These are phyloP conservation scores for Stichopus horrens DNA, from an alignment of 53 echinoderm and acorn worm species.

Conservation along the genomic window DNA sequence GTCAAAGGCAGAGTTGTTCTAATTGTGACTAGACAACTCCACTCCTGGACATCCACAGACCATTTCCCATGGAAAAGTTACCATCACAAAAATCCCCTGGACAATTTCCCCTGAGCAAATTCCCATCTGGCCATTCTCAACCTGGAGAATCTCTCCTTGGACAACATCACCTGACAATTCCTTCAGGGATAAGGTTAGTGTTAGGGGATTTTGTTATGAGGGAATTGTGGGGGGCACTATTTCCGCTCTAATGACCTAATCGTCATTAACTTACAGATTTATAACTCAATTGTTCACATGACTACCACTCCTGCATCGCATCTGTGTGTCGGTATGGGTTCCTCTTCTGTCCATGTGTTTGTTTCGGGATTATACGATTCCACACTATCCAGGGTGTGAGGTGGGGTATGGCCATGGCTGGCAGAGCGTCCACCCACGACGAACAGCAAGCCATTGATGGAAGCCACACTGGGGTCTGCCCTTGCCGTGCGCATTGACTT, in stretches of 20 bases:
- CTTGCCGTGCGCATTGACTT: slow-evolving; percentile 66
- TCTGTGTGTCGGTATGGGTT: slow-evolving; percentile 74
- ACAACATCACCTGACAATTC: too few relatives aligned
- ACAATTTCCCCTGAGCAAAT: too few relatives aligned
- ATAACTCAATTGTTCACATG: slow-evolving; percentile 33
- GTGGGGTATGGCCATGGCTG: slow-evolving; percentile 64
- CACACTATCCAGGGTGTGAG: slow-evolving; percentile 70
- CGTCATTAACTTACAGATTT: neutral
- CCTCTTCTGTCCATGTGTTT: slow-evolving; percentile 77
- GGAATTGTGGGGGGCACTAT: too few relatives aligned
- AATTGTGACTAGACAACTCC: too few relatives aligned
- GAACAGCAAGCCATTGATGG: slow-evolving; percentile 77
- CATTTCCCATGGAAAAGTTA: too few relatives aligned
- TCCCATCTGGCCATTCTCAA: too few relatives aligned
- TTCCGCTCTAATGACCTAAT: neutral
- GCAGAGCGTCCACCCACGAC: slow-evolving; percentile 86
- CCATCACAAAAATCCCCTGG: too few relatives aligned
- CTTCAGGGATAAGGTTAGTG: too few relatives aligned
- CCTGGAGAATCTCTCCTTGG: too few relatives aligned
- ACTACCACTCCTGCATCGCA: slow-evolving; percentile 83
- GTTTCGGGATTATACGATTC: slow-evolving; percentile 88
- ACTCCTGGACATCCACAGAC: too few relatives aligned
- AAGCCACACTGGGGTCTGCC: slow-evolving; percentile 69
- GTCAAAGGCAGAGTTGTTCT: too few relatives aligned
- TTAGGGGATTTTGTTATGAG: too few relatives aligned